Percentiles rank a stretch among this genome's conserved stretches.
These are phyloP conservation scores for Apis mellifera DNA, from an alignment of 1,140 invertebrate species.

Conservation along the genomic window DNA sequence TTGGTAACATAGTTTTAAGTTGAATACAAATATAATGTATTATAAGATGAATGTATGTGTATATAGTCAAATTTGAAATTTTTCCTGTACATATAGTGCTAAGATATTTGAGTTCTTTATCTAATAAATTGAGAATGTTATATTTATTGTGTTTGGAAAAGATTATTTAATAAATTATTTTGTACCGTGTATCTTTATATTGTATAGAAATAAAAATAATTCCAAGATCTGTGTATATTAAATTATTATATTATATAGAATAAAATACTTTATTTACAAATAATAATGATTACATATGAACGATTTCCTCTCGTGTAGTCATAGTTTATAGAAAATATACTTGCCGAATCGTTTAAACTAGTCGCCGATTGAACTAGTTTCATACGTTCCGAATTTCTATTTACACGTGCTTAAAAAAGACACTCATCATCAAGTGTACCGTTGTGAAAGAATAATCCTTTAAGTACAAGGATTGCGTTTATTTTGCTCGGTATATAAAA, in stretches of 20 bases:
- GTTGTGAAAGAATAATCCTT: conserved; percentile 53
- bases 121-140: conserved; percentile 32
- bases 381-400: conserved; percentile 45
- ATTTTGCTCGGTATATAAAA: conserved; percentile 41
- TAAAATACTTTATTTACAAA: conserved; percentile 72
- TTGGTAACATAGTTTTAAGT: not conserved
- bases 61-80: conserved; percentile 20
- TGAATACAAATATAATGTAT: conserved; percentile 23
- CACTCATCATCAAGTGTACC: conserved; percentile 48
- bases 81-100: conserved; percentile 44
- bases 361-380: conserved; percentile 36
- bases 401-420: conserved; percentile 55
- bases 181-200: conserved; percentile 30
- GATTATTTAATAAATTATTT: conserved; percentile 70
- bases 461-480: conserved; percentile 69
- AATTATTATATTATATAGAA: conserved; percentile 31
- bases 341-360: conserved; percentile 48
- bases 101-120: conserved; percentile 30
- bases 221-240: conserved; percentile 1
- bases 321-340: conserved; percentile 66
- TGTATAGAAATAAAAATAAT: not conserved
- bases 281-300: conserved; percentile 64
- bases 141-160: conserved; percentile 40
- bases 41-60: conserved; percentile 20
- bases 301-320: conserved; percentile 47